Evolutionary conservation across 1,140 invertebrate genomes (phyloP).

Genomic region (Odontomachus brunneus): DNA sequence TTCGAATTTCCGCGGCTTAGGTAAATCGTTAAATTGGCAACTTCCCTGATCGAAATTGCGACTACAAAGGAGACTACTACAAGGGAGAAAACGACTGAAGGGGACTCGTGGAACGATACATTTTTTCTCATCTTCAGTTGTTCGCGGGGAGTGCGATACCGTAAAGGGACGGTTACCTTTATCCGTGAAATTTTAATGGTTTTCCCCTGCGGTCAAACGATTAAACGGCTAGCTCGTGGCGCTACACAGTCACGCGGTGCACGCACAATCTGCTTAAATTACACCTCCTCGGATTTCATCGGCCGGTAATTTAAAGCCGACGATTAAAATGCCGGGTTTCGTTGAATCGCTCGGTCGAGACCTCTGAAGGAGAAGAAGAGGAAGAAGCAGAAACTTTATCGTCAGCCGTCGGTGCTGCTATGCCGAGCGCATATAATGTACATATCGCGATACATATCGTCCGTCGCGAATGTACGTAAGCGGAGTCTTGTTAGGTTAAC

Average conservation of each 20-base stretch:
- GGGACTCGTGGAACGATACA: too few species aligned
- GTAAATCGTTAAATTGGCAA: too few species aligned
- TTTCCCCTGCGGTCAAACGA: slow-evolving; percentile 11
- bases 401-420: slow-evolving; percentile 5
- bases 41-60: too few species aligned
- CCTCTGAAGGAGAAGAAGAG: slow-evolving; percentile 7
- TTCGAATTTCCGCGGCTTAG: not conserved
- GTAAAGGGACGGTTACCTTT: not conserved
- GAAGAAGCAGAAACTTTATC: slow-evolving; percentile 51
- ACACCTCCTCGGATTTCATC: slow-evolving; percentile 71
- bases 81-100: too few species aligned
- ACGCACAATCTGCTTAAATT: slow-evolving; percentile 64
- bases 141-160: too few species aligned
- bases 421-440: not conserved
- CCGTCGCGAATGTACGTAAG: slow-evolving; percentile 14
- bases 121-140: too few species aligned
- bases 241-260: slow-evolving; percentile 59
- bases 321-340: slow-evolving; percentile 65
- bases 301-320: slow-evolving; percentile 67
- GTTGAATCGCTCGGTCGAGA: slow-evolving; percentile 27
- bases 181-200: slow-evolving; percentile 22
- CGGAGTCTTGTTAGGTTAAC: slow-evolving; percentile 27
- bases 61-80: too few species aligned
- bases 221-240: slow-evolving; percentile 36
- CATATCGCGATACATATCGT: slow-evolving; percentile 27